Evolutionary conservation across 2,888 invertebrate genomes (phyloP), one percentile per base, ranked within the genome.

Genomic region (Dorcus parallelipipedus): DNA sequence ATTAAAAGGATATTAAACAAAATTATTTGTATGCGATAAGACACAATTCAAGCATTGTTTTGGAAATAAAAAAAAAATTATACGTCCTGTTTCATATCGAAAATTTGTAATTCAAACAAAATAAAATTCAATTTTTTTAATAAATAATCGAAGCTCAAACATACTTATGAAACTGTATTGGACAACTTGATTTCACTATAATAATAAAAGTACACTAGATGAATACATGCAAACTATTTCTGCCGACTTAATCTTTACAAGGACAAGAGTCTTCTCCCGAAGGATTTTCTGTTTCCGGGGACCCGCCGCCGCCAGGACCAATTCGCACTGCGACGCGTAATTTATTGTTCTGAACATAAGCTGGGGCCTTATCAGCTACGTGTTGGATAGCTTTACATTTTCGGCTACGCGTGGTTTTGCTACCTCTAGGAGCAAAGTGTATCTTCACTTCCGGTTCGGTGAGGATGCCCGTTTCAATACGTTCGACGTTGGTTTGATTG

Each of bases 391-490:
- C 50, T 20, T 51, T 51, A 6, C 26, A 33, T 8, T 45, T 56
- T 6, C 45, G 51, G 41, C 50, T 51, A 17, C 51, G 50, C 38
- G 39, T 40, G 3, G 38, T 17, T 45, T 51, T 51, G 6, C 26
- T 33, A 7, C 6, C 26, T 33, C 26, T 33, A 8, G 56, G 56
- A 5, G 45, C 51, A 14, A 51, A 51, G 23, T 56, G 56, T 6
- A 56, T 40, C 17, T 56, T 50, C 10, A 56, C 40, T 50, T 56
- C 56, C 45, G 56, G 56, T 47, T 56, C 56, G 6, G 56, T 56
- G 14, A 47, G 50, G 2, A 51, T 56, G n/a, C 9, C 38, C 20
- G n/a, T 54, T 4, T 10, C 45, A 17, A 9, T 10, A 45, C 47
- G 45, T 23, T 51, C 26, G 1, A 6, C 3, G 26, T 33, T 33